Evolutionary conservation across 1,140 invertebrate species (phyloP), one percentile per base, ranked within the genome.

Genomic region (Ceratina japonica): DNA sequence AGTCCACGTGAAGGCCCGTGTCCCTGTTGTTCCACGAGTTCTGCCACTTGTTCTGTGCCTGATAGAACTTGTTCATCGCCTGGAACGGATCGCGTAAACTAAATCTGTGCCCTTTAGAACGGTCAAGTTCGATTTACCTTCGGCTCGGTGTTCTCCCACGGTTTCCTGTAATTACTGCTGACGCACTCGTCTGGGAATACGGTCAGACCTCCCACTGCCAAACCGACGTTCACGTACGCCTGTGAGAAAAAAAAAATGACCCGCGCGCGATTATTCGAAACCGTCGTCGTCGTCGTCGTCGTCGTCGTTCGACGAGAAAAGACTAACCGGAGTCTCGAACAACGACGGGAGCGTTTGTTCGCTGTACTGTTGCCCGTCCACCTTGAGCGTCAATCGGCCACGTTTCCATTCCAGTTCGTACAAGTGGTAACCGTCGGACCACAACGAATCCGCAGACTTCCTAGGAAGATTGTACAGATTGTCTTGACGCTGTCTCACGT

Each of bases 201-300:
- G 0, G 92, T 92, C n/a, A 94, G 93, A 20, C 96, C 96, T 66
- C 96, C 96, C 20, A 95, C 95, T 24, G 95, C 95, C 22, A 97
- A 86, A 4, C 95, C 96, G 13, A 97, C 81, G 3, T 95, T 94
- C 8, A 97, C 85, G 87, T 96, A 96, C 90, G 96, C 97, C 96
- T 97, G 89, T 4, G 91, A 92, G 87, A 51, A 62, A 16, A 18
- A 54, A 54, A 54, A 7, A 54, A 12, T n/a, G n/a, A n/a, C n/a
- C n/a, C n/a, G n/a, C n/a, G n/a, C n/a, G n/a, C n/a, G n/a, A n/a
- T n/a, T n/a, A n/a, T n/a, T n/a, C n/a, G n/a, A n/a, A n/a, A n/a
- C n/a, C n/a, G n/a, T n/a, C n/a, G n/a, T n/a, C n/a, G n/a, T n/a
- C n/a, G n/a, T n/a, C n/a, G n/a, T n/a, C n/a, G n/a, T n/a, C n/a